Base-by-base conservation (phyloP, 92 coral and sea anemone species). In the Porites cylindrica region DNA sequence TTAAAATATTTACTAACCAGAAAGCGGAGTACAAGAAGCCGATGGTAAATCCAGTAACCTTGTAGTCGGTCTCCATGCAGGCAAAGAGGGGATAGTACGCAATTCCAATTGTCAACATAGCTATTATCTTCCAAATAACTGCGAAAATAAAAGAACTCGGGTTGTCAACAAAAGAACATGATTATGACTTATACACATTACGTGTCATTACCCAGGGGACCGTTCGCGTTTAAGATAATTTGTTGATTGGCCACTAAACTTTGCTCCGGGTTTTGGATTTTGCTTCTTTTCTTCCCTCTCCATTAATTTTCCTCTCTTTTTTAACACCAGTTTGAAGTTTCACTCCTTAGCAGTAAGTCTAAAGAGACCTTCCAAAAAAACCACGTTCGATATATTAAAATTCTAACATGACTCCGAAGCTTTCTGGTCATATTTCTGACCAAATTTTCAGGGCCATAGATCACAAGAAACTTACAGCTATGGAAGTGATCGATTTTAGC, bases 41-140 rank as follows among this genome's bases (percentile, higher is more conserved):
- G 24, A 96, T 78, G 9, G 88, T 72, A 24, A 85, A 90, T 47
- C 96, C 98, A 7, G 94, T 74, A 20, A 96, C 74, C 70, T 89
- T 93, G 75, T 92, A 91, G 51, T 92, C 92, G 51, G 98, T 93
- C 16, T 96, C 90, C 86, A 96, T 86, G 72, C 98, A 96, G 66
- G 98, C 95, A 58, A 96, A 96, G 61, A 93, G 86, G 7, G 98
- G 98, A 77, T 96, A 96, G 86, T 93, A 94, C 2, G 94, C 85
- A 21, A 96, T 11, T 32, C 98, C 98, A 50, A 96, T 86, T 7
- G 90, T 51, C 1, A 94, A 3, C 91, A 93, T 89, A n/a, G 98
- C 97, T 29, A 92, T 6, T 29, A 94, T 88, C 85, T 79, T 91
- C 91, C 91, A 90, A 17, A 90, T 8, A 29, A 86, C 98, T 96